Evolutionary conservation across 2,888 invertebrate genomes (phyloP).

Genomic region (Emmelina monodactyla): DNA sequence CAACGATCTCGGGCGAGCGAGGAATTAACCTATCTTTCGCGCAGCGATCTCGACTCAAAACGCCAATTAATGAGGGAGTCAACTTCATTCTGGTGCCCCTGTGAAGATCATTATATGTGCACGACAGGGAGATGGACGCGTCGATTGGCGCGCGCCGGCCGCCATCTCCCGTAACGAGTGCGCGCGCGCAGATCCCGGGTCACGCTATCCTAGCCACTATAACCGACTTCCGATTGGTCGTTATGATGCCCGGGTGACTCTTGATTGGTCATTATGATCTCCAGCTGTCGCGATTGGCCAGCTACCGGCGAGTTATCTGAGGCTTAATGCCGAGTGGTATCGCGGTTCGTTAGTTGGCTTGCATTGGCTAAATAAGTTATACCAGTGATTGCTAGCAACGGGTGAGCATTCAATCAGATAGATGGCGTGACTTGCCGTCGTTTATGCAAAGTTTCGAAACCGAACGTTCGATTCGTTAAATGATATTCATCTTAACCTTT

Average conservation of each 20-base stretch:
- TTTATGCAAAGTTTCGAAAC: slow-evolving; percentile 50
- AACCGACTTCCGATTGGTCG: slow-evolving; percentile 48
- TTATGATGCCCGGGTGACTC: slow-evolving; percentile 48
- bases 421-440: slow-evolving; percentile 63
- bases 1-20: slow-evolving; percentile 60
- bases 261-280: slow-evolving; percentile 56
- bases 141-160: slow-evolving; percentile 57
- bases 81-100: slow-evolving; percentile 65
- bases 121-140: slow-evolving; percentile 65
- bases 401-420: slow-evolving; percentile 56
- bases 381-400: slow-evolving; percentile 47
- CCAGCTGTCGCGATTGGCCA: too few relatives aligned
- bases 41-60: slow-evolving; percentile 64
- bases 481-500: slow-evolving; percentile 58
- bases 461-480: slow-evolving; percentile 59
- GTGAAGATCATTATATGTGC: slow-evolving; percentile 67
- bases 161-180: slow-evolving; percentile 64
- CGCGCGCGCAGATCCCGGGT: slow-evolving; percentile 57
- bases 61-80: slow-evolving; percentile 67
- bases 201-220: slow-evolving; percentile 59
- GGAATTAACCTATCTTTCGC: slow-evolving; percentile 66
- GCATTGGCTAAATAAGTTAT: slow-evolving; percentile 63
- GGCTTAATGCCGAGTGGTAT: slow-evolving; percentile 55
- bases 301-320: slow-evolving; percentile 47
- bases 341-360: slow-evolving; percentile 55